These are phyloP conservation scores for Fabriciana adippe DNA, from an alignment of 2,888 invertebrate species.

Conservation along the genomic window DNA sequence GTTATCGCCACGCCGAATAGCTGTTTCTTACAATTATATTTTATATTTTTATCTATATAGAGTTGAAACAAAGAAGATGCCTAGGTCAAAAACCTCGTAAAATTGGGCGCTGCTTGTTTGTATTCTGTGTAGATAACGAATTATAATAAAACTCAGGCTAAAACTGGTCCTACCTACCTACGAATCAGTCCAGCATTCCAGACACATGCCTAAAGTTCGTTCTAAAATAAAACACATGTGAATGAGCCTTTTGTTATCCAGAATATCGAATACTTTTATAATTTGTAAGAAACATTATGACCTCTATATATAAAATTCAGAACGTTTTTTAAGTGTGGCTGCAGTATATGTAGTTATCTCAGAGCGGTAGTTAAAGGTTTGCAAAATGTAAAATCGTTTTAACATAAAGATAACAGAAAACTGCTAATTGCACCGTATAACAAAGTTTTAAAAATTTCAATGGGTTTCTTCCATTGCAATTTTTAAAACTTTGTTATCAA, in stretches of 20 bases:
- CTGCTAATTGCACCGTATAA: background rate
- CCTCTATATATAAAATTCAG: background rate
- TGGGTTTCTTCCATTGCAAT: too few species aligned
- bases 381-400: background rate
- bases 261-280: background rate
- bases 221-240: slow-evolving; percentile 30
- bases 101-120: slow-evolving; percentile 48
- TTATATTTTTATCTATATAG: slow-evolving; percentile 56
- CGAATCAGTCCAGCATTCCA: slow-evolving; percentile 35
- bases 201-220: slow-evolving; percentile 28
- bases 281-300: too few species aligned
- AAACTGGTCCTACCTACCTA: slow-evolving; percentile 40
- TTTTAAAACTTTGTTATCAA: background rate
- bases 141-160: slow-evolving; percentile 39
- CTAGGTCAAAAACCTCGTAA: slow-evolving; percentile 71
- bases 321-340: slow-evolving; percentile 3
- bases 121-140: slow-evolving; percentile 42
- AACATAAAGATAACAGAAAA: background rate
- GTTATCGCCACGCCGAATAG: slow-evolving; percentile 56
- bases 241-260: slow-evolving; percentile 19
- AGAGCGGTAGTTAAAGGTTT: too few species aligned
- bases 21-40: slow-evolving; percentile 55
- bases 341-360: background rate
- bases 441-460: too few species aligned
- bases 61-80: slow-evolving; percentile 49